Base-by-base conservation (phyloP, 2,797 vertebrate genomes). In the Intellagama lesueurii region DNA sequence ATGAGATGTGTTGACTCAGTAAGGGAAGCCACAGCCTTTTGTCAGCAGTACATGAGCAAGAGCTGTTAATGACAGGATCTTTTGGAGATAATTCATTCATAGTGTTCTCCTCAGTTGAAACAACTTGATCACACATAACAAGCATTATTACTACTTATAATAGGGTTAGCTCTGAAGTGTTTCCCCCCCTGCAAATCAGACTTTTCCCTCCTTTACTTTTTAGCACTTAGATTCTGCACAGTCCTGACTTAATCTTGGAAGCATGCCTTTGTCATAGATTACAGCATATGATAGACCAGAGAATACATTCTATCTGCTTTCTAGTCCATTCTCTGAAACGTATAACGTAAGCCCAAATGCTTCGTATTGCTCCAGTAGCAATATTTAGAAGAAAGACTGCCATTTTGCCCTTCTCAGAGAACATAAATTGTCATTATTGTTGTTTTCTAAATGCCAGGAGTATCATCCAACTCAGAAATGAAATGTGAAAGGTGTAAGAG, bases 401-500 rank as follows among this genome's bases (percentile, higher is more conserved):
- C 70, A 73, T 72, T 32, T 73, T 87, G 69, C 69, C 26, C 32
- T 87, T 73, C 78, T 81, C 44, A 60, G 35, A 44, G 47, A 87
- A n/a, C 32, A 60, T 81, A 73, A 86, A 86, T 81, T 81, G 69
- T 73, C 28, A 73, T 87, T 40, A 87, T 81, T 14, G 26, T 73
- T 87, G 79, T 92, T 73, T 77, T 90, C 90, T 90, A 72, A 87
- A 68, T 49, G 2, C 44, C 78, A 81, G 26, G 64, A 68, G 60
- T 64, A 80, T 1, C 47, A 88, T 0, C 1, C 64, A n/a, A 85
- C 89, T 87, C 40, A 75, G 69, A 91, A 88, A 78, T 30, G 81
- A 94, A 87, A 73, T 3, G 0, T 44, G 11, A 86, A 93, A 14
- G 64, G 7, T 19, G 0, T 64, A 88, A 82, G 84, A 84, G 24